Evolutionary conservation across 1,140 invertebrate genomes (phyloP).

Genomic region (Atta cephalotes): DNA sequence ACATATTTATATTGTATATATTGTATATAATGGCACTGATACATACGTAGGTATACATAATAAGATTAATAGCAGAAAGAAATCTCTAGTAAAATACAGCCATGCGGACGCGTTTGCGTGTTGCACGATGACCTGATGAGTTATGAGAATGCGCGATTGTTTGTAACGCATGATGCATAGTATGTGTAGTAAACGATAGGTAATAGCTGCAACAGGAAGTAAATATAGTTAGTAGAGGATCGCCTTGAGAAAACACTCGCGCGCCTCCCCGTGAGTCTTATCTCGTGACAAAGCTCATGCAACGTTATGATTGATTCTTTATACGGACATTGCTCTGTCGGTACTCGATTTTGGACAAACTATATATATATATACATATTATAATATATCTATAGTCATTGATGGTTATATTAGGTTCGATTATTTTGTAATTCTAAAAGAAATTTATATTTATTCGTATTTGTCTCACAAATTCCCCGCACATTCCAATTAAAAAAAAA

Average conservation of each 20-base stretch:
- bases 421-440: neutral
- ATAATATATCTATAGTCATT: too few relatives aligned
- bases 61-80: conserved; percentile 18
- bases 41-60: neutral
- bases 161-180: neutral
- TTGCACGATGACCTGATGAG: neutral
- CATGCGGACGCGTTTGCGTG: conserved; percentile 6
- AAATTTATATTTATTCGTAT: too few relatives aligned
- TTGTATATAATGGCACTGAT: too few relatives aligned
- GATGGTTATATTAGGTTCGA: neutral
- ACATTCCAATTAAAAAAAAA: too few relatives aligned
- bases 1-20: too few relatives aligned
- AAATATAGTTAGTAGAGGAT: neutral
- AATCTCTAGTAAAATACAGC: too few relatives aligned
- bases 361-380: neutral
- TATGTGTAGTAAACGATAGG: too few relatives aligned
- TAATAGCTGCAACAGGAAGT: too few relatives aligned
- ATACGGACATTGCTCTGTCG: neutral
- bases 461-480: too few relatives aligned
- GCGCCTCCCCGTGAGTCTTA: neutral
- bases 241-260: neutral
- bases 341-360: neutral
- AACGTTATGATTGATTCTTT: neutral
- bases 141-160: conserved; percentile 17
- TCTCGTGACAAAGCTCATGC: neutral